Conservation (phyloP, 2,113 vertebrate genomes). For the Grammomys dolichurus region DNA sequence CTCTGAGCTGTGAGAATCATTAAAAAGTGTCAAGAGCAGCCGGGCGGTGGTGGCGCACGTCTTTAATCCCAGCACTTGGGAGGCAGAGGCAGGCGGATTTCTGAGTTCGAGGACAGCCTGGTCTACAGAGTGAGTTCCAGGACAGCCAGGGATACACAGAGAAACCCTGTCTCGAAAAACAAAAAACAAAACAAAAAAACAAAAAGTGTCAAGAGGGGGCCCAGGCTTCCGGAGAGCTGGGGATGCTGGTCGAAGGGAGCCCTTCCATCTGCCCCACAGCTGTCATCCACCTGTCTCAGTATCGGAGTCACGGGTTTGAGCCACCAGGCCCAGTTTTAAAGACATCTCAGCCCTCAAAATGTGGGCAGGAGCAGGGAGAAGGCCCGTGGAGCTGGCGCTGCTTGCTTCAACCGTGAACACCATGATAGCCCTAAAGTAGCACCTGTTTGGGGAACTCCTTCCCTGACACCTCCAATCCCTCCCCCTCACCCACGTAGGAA, state of each 20-base stretch:
- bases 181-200: too few species aligned
- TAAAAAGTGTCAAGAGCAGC: neutral
- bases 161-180: too few species aligned
- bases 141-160: too few species aligned
- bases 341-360: neutral
- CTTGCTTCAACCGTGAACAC: neutral
- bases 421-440: neutral
- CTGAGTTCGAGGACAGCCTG: too few species aligned
- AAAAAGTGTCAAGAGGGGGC: neutral
- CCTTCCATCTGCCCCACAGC: neutral
- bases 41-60: too few species aligned
- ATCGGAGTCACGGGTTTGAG: neutral
- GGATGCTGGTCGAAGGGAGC: neutral
- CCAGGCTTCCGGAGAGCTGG: neutral
- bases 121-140: too few species aligned
- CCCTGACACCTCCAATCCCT: neutral
- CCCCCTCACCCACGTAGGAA: neutral
- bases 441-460: neutral
- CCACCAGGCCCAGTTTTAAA: neutral
- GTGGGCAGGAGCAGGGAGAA: neutral
- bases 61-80: too few species aligned
- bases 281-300: neutral
- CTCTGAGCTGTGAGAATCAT: neutral
- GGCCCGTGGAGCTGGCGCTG: fast-evolving
- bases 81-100: too few species aligned